phyloP scores from a whole-genome alignment of 2,888 invertebrate species.

The Phorcus lineatus region DNA sequence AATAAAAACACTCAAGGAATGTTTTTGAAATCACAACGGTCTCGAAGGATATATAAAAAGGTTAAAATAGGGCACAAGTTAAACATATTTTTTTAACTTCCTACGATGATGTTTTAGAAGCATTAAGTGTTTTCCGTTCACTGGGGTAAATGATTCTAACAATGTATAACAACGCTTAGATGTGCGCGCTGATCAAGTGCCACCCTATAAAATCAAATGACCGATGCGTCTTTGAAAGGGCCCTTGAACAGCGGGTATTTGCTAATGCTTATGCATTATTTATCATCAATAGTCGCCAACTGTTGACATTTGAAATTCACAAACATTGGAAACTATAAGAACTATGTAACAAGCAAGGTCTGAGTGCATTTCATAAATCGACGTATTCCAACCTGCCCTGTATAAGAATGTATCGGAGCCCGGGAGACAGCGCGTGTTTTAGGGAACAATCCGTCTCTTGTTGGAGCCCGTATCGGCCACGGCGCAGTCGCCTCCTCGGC shows the following conservation, averaged over 20 bases:
- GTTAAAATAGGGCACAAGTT: too few relatives aligned
- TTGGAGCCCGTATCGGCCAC: background rate
- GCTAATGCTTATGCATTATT: slow-evolving; percentile 14
- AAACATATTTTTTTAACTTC: too few relatives aligned
- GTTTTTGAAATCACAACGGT: too few relatives aligned
- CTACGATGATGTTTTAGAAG: too few relatives aligned
- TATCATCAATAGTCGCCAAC: slow-evolving; percentile 6
- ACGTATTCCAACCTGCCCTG: slow-evolving; percentile 1
- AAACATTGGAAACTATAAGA: slow-evolving; percentile 4
- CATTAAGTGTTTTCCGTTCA: too few relatives aligned
- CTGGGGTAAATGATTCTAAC: background rate
- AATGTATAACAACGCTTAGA: background rate
- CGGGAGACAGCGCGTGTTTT: background rate
- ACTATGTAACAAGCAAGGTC: background rate
- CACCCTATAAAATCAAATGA: slow-evolving; percentile 2
- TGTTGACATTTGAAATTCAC: slow-evolving; percentile 17
- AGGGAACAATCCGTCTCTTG: slow-evolving; percentile 9
- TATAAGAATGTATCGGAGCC: slow-evolving; percentile 3
- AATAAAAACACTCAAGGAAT: too few relatives aligned
- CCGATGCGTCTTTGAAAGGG: background rate
- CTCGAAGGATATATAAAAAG: too few relatives aligned
- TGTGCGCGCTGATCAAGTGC: background rate
- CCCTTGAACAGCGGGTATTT: background rate
- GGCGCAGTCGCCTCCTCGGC: background rate
- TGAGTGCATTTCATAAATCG: slow-evolving; percentile 23